Evolutionary conservation across 2,797 vertebrate species (phyloP), one percentile per base, ranked within the genome.

Genomic region (Acipenser transmontanus): DNA sequence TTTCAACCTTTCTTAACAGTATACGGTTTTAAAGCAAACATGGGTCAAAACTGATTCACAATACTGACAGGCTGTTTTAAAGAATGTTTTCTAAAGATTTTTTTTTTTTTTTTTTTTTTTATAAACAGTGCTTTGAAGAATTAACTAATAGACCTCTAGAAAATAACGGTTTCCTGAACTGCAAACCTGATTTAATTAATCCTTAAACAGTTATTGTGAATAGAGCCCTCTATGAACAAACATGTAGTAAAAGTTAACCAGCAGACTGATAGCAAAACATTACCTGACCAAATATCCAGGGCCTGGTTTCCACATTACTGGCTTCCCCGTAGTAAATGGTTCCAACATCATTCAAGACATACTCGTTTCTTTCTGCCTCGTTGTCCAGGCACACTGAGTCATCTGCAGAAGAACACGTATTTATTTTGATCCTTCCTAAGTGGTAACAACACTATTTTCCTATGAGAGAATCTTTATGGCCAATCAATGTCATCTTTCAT

Each of bases 261-360:
- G 17, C 17, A 17, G 17, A 17, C 17, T 17, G 17, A 17, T 17
- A 17, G 5, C 13, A 17, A 61, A 7, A 12, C 6, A 56, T 77
- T 79, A 98, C 97, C 93, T 99, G 97, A 63, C 95, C 97, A 0
- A 92, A 99, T 83, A 93, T 96, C 97, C 97, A 99, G 78, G 91
- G 78, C 70, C 95, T 93, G 69, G 79, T 85, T 54, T 88, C 82
- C 51, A 97, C 60, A 1, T 94, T 90, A 0, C 86, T 86, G 0
- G 73, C 76, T 0, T 90, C 76, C 9, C 97, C 97, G 1, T 96
- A 90, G 82, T 94, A 99, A 77, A 99, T 87, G 75, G 94, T 74
- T 1, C 96, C 97, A 50, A 91, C 74, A 77, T 99, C 97, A 20
- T 88, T 95, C 80, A 98, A 78, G 71, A 98, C 85, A 11, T 94